Evolutionary conservation across 2,888 invertebrate genomes (phyloP), one percentile per base, ranked within the genome.

Genomic region (Xestoiulus laeticollis): DNA sequence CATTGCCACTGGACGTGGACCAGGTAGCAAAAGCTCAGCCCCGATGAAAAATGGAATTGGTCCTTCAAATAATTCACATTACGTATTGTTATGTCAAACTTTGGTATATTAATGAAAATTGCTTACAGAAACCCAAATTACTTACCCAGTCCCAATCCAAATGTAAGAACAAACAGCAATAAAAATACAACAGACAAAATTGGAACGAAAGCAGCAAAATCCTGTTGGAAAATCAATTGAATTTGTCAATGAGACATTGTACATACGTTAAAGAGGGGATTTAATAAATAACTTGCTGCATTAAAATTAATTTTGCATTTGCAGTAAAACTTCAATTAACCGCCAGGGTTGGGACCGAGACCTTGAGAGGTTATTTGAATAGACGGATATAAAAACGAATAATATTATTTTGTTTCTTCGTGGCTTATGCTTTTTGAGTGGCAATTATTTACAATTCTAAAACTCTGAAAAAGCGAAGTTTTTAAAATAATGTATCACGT

Each of bases 1-100:
- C 96, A 97, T 97, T 87, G 96, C 96, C 30, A 95, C 95, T 0
- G 96, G 94, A n/a, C 96, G 94, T 0, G 97, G 96, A 0, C 95
- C 95, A 89, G 96, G 95, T 91, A 96, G 96, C 91, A 97, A 96
- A 87, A 97, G 91, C 92, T 97, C 97, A 92, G 93, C 1, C 3
- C 90, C 90, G 44, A 91, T 90, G 87, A 91, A 91, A 89, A 90
- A 90, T 14, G 91, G 90, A 87, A 91, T 90, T 38, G 90, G 90
- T 4, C 91, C 91, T 88, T 53, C 48, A 84, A 84, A 33, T 8
- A n/a, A 4, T 32, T 14, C 12, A 33, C 14, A 10, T 12, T 84
- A 43, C 43, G 14, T 38, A 38, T 6, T 38, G 6, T 38, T 38
- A 33, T 26, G 30, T n/a, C 19, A 22, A 68, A 68, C 5, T 3